Evolutionary conservation across 1,140 invertebrate species (phyloP).

Genomic region (Calycopis cecrops): DNA sequence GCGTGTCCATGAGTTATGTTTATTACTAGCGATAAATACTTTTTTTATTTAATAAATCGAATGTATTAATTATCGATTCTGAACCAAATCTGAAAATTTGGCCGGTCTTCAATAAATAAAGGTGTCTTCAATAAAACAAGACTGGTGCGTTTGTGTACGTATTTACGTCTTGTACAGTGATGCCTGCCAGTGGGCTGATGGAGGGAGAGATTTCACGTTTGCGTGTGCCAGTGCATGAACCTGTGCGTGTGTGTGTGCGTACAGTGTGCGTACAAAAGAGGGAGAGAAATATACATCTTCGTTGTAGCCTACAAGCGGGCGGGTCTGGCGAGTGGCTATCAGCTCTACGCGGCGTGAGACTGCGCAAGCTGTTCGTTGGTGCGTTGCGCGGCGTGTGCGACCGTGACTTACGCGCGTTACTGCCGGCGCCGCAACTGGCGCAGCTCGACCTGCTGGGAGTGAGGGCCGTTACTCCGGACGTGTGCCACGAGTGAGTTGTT

Average conservation of each 20-base stretch:
- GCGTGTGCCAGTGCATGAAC: too few relatives aligned
- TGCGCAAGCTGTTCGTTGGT: slow-evolving; percentile 86
- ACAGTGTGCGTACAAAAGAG: too few relatives aligned
- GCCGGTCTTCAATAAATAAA: too few relatives aligned
- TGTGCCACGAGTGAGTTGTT: slow-evolving; percentile 79
- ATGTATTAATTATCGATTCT: too few relatives aligned
- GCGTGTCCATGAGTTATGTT: too few relatives aligned
- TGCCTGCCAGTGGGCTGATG: too few relatives aligned
- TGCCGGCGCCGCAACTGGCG: slow-evolving; percentile 79
- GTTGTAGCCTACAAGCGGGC: slow-evolving; percentile 70
- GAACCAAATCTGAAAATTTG: too few relatives aligned
- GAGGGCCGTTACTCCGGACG: slow-evolving; percentile 82
- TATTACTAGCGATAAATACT: too few relatives aligned
- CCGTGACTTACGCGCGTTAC: slow-evolving; percentile 82
- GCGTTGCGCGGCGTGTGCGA: slow-evolving; percentile 87
- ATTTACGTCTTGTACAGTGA: neutral
- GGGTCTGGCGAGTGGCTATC: slow-evolving; percentile 74
- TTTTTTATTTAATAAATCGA: too few relatives aligned
- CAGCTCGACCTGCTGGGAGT: slow-evolving; percentile 91
- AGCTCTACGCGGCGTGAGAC: slow-evolving; percentile 76
- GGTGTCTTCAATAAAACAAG: too few relatives aligned
- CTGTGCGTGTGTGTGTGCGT: too few relatives aligned
- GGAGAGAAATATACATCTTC: neutral
- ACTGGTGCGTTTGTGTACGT: slow-evolving; percentile 2
- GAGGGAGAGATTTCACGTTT: too few relatives aligned